Percentiles rank a stretch among this genome's conserved stretches.
Conservation (phyloP, 2,797 vertebrate genomes). For the Hypotaenidia philippensis region DNA sequence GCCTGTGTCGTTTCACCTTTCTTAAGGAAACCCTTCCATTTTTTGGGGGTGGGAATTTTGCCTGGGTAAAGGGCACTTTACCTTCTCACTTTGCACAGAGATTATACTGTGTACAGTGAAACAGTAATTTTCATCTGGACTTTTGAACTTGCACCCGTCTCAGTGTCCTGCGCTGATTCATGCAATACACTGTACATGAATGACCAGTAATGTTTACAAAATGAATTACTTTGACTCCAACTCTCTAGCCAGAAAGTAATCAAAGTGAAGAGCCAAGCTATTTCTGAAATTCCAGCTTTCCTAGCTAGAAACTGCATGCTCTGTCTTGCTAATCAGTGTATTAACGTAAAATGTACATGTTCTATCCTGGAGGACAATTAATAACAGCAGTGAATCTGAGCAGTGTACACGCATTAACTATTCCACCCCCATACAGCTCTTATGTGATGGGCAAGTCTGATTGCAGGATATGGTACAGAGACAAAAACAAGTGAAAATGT, state of each 20-base stretch:
- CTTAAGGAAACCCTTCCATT: not conserved
- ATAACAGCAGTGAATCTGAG: slow-evolving; percentile 18
- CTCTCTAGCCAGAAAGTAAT: slow-evolving; percentile 65
- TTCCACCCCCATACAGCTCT: not conserved
- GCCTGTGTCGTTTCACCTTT: not conserved
- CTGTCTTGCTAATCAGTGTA: not conserved
- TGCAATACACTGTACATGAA: slow-evolving; percentile 52
- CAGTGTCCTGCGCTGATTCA: slow-evolving; percentile 24
- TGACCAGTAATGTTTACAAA: slow-evolving; percentile 67
- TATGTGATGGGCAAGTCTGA: not conserved
- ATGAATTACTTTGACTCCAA: slow-evolving; percentile 63
- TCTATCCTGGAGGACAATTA: slow-evolving; percentile 30
- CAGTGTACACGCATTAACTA: not conserved
- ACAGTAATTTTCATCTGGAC: slow-evolving; percentile 37
- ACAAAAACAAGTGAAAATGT: not conserved
- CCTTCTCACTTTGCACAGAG: not conserved
- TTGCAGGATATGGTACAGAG: not conserved
- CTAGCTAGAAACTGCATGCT: slow-evolving; percentile 17
- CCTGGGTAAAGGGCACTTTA: not conserved
- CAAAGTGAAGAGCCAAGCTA: slow-evolving; percentile 66
- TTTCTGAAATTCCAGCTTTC: slow-evolving; percentile 61
- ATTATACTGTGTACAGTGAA: not conserved
- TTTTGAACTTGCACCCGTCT: slow-evolving; percentile 44
- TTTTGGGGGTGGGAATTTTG: not conserved
- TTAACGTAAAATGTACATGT: slow-evolving; percentile 21